These are phyloP conservation scores for Vireo griseus DNA, from an alignment of 2,797 vertebrate genomes.

Conservation along the genomic window DNA sequence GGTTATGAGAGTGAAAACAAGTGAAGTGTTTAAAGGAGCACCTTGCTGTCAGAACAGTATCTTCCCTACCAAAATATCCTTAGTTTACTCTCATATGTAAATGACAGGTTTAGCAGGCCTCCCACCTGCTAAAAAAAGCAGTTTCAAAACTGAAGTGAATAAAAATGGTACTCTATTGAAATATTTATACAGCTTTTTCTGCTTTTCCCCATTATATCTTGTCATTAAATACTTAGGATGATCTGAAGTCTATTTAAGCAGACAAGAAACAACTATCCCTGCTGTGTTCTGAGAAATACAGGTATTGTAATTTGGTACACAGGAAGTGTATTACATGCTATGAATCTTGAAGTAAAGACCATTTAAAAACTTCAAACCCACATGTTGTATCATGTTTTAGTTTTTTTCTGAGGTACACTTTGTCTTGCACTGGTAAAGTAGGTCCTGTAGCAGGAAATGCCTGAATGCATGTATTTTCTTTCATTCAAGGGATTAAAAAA, in stretches of 20 bases:
- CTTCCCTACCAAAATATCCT: background rate
- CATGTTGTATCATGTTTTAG: background rate
- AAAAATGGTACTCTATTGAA: background rate
- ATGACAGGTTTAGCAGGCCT: background rate
- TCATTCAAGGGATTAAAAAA: background rate
- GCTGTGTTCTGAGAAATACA: background rate
- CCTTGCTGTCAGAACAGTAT: constrained; percentile 16
- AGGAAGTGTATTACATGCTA: background rate
- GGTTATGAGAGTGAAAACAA: constrained; percentile 13
- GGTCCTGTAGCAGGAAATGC: background rate
- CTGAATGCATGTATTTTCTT: background rate
- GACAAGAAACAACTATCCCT: background rate
- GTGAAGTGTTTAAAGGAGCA: background rate
- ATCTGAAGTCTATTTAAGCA: background rate
- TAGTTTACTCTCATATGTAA: background rate
- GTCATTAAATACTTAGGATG: background rate
- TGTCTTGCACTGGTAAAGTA: background rate
- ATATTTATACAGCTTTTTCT: background rate
- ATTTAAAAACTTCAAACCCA: background rate
- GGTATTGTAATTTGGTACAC: background rate
- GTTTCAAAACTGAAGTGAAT: background rate
- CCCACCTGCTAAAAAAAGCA: background rate
- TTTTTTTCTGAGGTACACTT: background rate
- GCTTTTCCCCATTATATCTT: background rate
- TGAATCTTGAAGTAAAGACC: background rate